Conservation (phyloP, 2,888 invertebrate genomes). For the Onchidella celtica region DNA sequence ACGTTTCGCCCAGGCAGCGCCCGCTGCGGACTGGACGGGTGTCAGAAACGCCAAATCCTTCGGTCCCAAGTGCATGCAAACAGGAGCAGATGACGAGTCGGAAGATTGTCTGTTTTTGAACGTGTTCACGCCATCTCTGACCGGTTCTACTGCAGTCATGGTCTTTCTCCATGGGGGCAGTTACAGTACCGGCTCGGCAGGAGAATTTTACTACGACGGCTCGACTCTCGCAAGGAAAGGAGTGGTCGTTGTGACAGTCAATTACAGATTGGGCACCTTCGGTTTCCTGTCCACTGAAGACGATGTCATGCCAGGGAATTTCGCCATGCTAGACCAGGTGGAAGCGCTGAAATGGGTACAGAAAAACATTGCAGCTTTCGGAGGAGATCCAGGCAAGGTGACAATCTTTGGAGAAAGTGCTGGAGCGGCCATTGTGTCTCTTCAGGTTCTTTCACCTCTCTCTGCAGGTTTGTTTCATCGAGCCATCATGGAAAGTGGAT, state of each 20-base stretch:
- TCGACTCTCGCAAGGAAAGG: conserved; percentile 1
- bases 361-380: conserved; percentile 34
- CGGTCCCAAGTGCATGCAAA: conserved; percentile 12
- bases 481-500: conserved; percentile 38
- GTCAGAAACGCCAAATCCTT: background rate
- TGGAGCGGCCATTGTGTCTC: conserved; percentile 16
- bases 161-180: conserved; percentile 27
- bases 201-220: background rate
- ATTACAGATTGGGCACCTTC: conserved; percentile 23
- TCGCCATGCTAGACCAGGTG: conserved; percentile 22
- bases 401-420: conserved; percentile 39
- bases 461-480: conserved; percentile 34
- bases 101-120: conserved; percentile 33
- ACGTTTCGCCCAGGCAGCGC: conserved; percentile 2
- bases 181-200: background rate
- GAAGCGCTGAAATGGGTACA: conserved; percentile 35
- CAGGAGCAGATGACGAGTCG: background rate
- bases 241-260: conserved; percentile 11
- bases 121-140: conserved; percentile 4
- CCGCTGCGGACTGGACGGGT: conserved; percentile 2
- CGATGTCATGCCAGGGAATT: conserved; percentile 38
- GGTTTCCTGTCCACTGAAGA: conserved; percentile 36
- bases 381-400: conserved; percentile 17
- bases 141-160: conserved; percentile 6
- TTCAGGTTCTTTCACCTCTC: conserved; percentile 23